Evolutionary conservation across 2,888 invertebrate species (phyloP).

Genomic region (Mesoligia furuncula): DNA sequence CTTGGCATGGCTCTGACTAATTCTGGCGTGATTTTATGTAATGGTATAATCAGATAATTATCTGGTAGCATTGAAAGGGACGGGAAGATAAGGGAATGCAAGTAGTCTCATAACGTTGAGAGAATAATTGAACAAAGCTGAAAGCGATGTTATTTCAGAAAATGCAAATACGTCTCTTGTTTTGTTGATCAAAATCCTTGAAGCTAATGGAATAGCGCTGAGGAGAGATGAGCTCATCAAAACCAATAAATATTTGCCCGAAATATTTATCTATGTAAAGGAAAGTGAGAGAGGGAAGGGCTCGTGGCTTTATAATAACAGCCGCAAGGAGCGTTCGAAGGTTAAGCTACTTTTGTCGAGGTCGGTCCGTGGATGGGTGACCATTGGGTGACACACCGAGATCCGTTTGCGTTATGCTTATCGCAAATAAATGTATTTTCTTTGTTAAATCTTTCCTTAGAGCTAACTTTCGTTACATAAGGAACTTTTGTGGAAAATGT

Average conservation of each 20-base stretch:
- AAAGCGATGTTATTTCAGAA: constrained; percentile 9
- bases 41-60: neutral
- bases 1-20: too few relatives aligned
- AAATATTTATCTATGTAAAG: neutral
- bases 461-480: neutral
- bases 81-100: neutral
- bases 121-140: neutral
- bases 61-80: neutral
- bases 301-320: neutral
- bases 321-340: neutral
- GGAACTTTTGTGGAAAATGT: neutral
- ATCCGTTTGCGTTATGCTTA: neutral
- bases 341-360: neutral
- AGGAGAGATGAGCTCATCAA: neutral
- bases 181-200: constrained; percentile 17
- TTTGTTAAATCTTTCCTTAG: neutral
- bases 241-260: neutral
- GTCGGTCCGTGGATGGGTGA: neutral
- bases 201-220: neutral
- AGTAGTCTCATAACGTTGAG: neutral
- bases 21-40: too few relatives aligned
- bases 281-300: neutral
- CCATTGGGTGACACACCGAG: neutral
- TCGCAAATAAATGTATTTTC: neutral
- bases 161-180: constrained; percentile 33